phyloP scores from a whole-genome alignment of 1,140 invertebrate species.

The Brachionus calyciflorus region DNA sequence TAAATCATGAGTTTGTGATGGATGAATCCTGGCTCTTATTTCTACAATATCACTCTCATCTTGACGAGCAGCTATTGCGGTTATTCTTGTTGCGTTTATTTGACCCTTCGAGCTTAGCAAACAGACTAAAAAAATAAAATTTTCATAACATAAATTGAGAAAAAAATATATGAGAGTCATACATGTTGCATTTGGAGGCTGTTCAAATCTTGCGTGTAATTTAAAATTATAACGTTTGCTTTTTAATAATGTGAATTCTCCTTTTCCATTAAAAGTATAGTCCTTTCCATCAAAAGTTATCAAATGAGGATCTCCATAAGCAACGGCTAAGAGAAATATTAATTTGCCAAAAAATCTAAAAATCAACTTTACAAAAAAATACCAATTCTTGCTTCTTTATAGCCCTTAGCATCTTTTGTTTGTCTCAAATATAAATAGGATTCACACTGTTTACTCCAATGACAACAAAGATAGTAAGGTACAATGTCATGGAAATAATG shows the following conservation, averaged over 20 bases:
- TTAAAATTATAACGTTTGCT: constrained; percentile 46
- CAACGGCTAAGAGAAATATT: constrained; percentile 62
- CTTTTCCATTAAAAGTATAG: constrained; percentile 92
- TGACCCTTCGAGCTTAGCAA: constrained; percentile 39
- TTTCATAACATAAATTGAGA: background rate
- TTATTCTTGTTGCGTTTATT: constrained; percentile 45
- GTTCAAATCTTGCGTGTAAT: constrained; percentile 46
- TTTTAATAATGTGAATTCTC: constrained; percentile 79
- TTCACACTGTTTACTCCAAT: constrained; percentile 90
- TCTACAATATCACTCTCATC: constrained; percentile 34
- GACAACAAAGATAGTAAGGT: constrained; percentile 87
- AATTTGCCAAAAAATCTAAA: background rate
- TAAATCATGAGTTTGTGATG: constrained; percentile 30
- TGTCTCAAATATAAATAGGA: constrained; percentile 86
- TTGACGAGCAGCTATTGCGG: constrained; percentile 40
- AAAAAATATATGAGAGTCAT: background rate
- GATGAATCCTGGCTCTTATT: constrained; percentile 38
- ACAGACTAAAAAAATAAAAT: constrained; percentile 26
- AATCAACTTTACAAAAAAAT: background rate
- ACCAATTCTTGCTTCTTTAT: constrained; percentile 72
- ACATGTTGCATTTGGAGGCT: constrained; percentile 45
- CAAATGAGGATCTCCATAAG: constrained; percentile 91
- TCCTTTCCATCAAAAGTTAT: constrained; percentile 70
- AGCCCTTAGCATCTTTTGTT: constrained; percentile 89
- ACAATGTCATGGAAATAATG: constrained; percentile 90